A percentile compares a stretch with the other conserved stretches of the same genome.
These are phyloP conservation scores for Stichodactyla helianthus DNA, from an alignment of 64 coral and sea anemone species.

Conservation along the genomic window DNA sequence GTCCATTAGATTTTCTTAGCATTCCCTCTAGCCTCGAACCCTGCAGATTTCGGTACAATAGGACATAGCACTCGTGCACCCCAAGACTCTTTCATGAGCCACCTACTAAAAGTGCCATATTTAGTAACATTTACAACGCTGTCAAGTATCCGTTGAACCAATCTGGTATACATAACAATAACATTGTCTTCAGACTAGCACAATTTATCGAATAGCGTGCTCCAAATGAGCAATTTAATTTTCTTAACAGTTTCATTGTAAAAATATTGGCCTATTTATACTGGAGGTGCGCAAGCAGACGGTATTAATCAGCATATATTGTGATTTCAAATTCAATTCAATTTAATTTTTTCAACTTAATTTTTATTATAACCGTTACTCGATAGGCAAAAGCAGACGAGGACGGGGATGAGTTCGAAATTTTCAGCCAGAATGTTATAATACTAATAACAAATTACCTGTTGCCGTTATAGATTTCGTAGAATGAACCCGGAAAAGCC, in stretches of 20 bases:
- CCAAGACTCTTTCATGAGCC: neutral
- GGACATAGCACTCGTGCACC: neutral
- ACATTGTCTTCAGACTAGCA: neutral
- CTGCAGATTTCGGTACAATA: neutral
- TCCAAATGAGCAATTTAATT: neutral
- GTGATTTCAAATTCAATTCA: neutral
- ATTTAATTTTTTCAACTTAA: neutral
- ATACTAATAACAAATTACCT: conserved; percentile 15
- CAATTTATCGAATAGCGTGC: neutral
- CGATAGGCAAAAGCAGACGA: neutral
- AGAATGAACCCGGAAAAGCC: conserved; percentile 41
- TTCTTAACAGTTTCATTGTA: neutral
- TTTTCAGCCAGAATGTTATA: neutral
- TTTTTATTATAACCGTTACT: neutral
- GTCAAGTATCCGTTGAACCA: neutral
- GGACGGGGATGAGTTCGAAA: neutral
- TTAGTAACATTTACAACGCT: neutral
- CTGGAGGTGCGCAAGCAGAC: neutral
- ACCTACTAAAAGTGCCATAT: neutral
- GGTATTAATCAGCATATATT: neutral
- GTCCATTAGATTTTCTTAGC: neutral
- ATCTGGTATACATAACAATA: neutral
- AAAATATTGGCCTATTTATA: neutral
- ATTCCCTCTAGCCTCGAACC: neutral
- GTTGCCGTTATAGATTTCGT: conserved; percentile 39